A percentile compares a stretch with the other conserved stretches of the same genome.
Evolutionary conservation across 2,113 vertebrate species (phyloP).

Genomic region (Chiloscyllium plagiosum): DNA sequence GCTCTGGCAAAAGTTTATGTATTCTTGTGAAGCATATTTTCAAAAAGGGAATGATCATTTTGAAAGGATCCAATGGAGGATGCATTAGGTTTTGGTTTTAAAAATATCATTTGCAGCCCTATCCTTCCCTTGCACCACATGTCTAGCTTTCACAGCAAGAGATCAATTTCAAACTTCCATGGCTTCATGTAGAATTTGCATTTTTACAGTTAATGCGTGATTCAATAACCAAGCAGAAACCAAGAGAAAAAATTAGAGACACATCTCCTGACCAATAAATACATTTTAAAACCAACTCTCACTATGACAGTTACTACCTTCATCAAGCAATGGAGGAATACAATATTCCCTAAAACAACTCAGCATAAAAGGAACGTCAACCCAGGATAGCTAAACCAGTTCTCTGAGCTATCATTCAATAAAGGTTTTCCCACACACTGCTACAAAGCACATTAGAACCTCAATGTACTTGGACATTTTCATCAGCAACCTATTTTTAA

Average conservation of each 20-base stretch:
- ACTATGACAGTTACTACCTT: not conserved
- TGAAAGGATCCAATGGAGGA: not conserved
- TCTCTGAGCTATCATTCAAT: not conserved
- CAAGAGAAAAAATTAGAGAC: not conserved
- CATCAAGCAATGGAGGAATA: conserved; percentile 62
- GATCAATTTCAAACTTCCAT: not conserved
- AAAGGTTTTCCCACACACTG: not conserved
- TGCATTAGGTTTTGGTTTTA: not conserved
- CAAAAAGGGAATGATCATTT: not conserved
- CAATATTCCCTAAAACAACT: not conserved
- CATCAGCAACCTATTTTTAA: not conserved
- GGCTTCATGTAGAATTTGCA: not conserved
- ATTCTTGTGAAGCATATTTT: not conserved
- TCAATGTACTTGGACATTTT: not conserved
- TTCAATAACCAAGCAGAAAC: not conserved
- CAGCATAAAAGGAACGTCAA: not conserved
- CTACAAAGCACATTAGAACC: not conserved
- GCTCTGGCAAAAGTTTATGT: not conserved
- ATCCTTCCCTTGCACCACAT: not conserved
- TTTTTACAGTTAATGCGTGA: not conserved
- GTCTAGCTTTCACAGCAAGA: not conserved
- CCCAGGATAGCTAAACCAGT: not conserved
- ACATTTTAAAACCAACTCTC: not conserved
- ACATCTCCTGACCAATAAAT: not conserved
- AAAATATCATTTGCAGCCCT: not conserved